Base-by-base conservation (phyloP, 2,113 vertebrate genomes). In the Jaculus jaculus region DNA sequence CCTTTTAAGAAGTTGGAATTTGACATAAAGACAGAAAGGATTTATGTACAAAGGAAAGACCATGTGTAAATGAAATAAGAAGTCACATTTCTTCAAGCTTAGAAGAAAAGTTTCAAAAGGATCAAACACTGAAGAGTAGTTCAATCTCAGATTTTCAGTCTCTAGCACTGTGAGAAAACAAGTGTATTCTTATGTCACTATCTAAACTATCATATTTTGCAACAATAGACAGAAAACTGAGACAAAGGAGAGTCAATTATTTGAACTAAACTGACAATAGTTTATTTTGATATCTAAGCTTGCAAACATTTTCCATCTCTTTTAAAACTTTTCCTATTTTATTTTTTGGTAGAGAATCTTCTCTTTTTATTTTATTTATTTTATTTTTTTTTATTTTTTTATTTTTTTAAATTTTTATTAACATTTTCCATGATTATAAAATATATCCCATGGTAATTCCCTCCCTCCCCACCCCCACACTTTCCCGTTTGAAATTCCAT, bases 221-320 rank as follows among this genome's bases (percentile, higher is more conserved):
- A 78, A 78, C 9, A 9, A 8, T 7, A 18, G 28, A 21, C 20
- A 90, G 5, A 6, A 82, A 66, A 34, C 23, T 54, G 69, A 82
- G n/a, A 72, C 58, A 72, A 21, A n/a, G 30, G 15, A 32, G 8
- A 69, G 26, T 65, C 4, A 60, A n/a, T 73, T 89, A 65, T 63
- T 23, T 78, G 73, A 89, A 15, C 9, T 61, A 61, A 72, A 34
- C 28, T 84, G 47, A 30, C 21, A 63, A 51, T 51, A 4, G 24
- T 89, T 90, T 34, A 4, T 15, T 84, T 93, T 92, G 32, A 75
- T 92, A 81, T 82, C 15, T 39, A 77, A 81, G 9, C 30, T 81
- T 75, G 16, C 34, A 85, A 81, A 23, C 4, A 0, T 39, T 74
- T 84, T 91, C 75, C 5, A 85, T 81, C 3, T 92, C 30, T 84